Conservation (phyloP, 2,113 vertebrate species). For the Tragelaphus buxtoni region DNA sequence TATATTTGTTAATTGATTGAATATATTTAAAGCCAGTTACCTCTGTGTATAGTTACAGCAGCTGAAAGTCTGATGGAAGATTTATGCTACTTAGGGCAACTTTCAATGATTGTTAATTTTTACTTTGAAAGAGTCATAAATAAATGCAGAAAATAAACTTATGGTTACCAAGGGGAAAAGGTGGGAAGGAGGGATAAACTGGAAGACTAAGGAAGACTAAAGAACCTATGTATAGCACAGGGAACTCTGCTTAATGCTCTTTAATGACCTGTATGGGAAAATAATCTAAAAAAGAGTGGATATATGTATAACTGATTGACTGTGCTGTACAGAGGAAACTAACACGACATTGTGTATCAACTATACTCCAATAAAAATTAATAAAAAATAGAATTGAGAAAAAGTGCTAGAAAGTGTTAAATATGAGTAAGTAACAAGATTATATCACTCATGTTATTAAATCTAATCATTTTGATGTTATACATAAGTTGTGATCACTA, state of each 20-base stretch:
- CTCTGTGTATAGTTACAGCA: background rate
- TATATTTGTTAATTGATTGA: background rate
- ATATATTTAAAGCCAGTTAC: background rate
- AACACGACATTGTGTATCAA: background rate
- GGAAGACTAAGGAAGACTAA: background rate
- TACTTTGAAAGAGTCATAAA: background rate
- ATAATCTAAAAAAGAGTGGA: too few species aligned
- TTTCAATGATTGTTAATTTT: conserved; percentile 35
- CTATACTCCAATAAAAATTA: background rate
- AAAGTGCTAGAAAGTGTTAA: background rate
- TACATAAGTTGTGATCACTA: background rate
- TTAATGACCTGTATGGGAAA: too few species aligned
- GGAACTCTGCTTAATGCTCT: too few species aligned
- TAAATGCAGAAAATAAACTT: background rate
- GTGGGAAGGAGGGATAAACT: background rate
- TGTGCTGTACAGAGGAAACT: background rate
- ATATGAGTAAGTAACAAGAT: background rate
- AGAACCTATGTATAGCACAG: too few species aligned
- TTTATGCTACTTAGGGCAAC: background rate
- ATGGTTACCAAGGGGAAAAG: background rate
- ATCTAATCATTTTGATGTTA: conserved; percentile 5
- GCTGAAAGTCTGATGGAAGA: background rate
- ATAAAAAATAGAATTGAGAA: background rate
- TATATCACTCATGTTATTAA: background rate
- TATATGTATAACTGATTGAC: too few species aligned